Percentiles rank a stretch among this genome's conserved stretches.
Conservation (phyloP, 2,797 vertebrate species). For the Ctenosaura bakeri region DNA sequence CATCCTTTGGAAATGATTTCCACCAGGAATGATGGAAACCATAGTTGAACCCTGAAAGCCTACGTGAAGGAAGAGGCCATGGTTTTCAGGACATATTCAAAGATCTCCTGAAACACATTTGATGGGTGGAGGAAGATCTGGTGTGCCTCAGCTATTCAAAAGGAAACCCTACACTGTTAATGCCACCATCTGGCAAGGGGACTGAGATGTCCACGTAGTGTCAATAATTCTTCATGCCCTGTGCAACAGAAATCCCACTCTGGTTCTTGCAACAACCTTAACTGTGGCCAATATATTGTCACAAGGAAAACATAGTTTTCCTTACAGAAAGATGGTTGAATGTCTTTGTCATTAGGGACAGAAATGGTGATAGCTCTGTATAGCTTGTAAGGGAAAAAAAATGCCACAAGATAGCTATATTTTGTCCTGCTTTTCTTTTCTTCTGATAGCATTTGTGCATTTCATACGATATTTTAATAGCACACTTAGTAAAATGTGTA, state of each 20-base stretch:
- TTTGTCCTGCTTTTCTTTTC: background rate
- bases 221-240: too few species aligned
- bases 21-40: too few species aligned
- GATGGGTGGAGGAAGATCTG: background rate
- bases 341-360: background rate
- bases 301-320: background rate
- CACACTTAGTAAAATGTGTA: too few species aligned
- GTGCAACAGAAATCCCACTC: too few species aligned
- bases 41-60: too few species aligned
- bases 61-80: background rate
- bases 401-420: background rate
- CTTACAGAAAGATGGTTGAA: background rate
- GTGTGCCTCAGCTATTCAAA: background rate
- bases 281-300: background rate
- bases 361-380: too few species aligned
- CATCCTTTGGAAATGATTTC: too few species aligned
- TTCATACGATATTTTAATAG: background rate
- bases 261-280: background rate
- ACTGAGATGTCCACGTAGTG: too few species aligned
- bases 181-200: background rate
- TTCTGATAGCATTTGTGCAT: too few species aligned
- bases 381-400: too few species aligned
- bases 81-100: background rate
- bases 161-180: background rate
- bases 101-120: background rate